Evolutionary conservation across 2,113 vertebrate genomes (phyloP), one percentile per base, ranked within the genome.

Genomic region (Eretmochelys imbricata): DNA sequence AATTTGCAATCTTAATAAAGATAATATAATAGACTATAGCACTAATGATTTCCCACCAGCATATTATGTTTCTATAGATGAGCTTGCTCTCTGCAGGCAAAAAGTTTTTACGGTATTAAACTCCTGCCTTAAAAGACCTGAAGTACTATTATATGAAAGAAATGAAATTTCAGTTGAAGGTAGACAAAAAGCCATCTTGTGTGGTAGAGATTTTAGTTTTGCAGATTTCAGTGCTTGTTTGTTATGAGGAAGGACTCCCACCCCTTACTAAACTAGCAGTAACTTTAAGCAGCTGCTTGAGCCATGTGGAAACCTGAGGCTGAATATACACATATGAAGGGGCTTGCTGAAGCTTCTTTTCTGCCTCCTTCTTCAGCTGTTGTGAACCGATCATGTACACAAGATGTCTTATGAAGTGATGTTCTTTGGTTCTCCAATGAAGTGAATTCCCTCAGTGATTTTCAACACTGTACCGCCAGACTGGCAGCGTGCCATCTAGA

Each of bases 401-500:
- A 0, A 94, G 85, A 78, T 96, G 50, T 84, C 35, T 90, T 95
- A 92, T 85, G 62, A 91, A 96, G 91, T 38, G 53, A 85, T 72
- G 20, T 84, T 94, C 83, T 95, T 95, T 95, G 80, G 81, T 93
- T 96, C 86, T 93, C 59, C 87, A 92, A 24, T 81, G 80, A 89
- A 96, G 76, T 90, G 50, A 97, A 97, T 91, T 96, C 92, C 91
- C 82, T 94, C 35, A 8, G 96, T 87, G 88, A 87, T 76, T 92
- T 96, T 95, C 94, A 88, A 16, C 2, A 1, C 5, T 1, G 55
- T 80, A 85, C 83, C 72, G 31, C 87, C 29, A 89, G 50, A 87
- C 94, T 98, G 98, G 97, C 96, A 94, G 93, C 85, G 92, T 95
- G 95, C 96, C 98, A 94, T 95, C 92, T 92, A 93, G 89, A 97